A percentile compares a stretch with the other conserved stretches of the same genome.
Conservation (phyloP, 92 coral and sea anemone species). For the Epizoanthus fatuus region DNA sequence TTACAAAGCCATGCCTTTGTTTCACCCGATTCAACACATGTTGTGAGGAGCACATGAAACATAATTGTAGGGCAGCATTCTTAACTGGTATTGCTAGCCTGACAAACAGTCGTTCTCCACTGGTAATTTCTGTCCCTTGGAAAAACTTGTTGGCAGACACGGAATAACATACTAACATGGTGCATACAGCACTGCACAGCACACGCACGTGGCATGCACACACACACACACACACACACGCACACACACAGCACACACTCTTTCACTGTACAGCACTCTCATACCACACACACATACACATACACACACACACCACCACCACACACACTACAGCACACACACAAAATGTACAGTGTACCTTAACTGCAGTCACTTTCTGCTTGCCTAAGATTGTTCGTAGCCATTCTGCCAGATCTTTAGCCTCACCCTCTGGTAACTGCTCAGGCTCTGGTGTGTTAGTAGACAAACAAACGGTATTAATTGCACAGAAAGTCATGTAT, state of each 20-base stretch:
- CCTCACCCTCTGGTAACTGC: constrained; percentile 72
- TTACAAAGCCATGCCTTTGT: no score
- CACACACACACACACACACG: neutral
- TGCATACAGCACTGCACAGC: neutral
- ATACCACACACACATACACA: neutral
- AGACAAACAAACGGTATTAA: no score
- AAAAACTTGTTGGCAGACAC: neutral
- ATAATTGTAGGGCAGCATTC: no score
- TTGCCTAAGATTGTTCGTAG: constrained; percentile 85
- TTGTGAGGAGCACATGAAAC: no score
- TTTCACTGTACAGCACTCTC: no score
- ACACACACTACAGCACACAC: neutral
- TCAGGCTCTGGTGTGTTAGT: constrained; percentile 38
- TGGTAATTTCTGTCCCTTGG: no score
- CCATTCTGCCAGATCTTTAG: constrained; percentile 91
- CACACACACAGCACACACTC: neutral
- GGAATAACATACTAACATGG: neutral
- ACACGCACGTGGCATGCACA: no score
- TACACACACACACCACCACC: neutral
- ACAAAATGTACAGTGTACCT: constrained; percentile 51
- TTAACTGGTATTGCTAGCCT: no score
- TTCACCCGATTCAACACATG: no score
- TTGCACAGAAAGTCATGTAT: no score
- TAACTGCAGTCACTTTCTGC: constrained; percentile 84
- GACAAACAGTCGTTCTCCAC: no score